Evolutionary conservation across 53 echinoderm and acorn worm genomes (phyloP), one percentile per base, ranked within the genome.

Genomic region (Actinopyga echinites): DNA sequence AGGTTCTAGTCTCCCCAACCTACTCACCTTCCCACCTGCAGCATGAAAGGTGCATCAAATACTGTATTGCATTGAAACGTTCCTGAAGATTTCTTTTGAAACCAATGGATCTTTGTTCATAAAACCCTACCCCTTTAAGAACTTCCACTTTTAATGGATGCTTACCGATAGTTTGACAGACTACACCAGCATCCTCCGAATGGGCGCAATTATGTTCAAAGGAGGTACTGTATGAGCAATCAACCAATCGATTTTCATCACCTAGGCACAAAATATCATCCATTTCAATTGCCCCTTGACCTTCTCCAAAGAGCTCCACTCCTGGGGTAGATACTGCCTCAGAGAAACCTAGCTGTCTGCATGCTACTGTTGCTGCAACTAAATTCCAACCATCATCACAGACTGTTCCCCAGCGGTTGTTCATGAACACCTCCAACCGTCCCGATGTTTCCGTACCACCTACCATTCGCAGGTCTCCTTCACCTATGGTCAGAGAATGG

Each of bases 311-410:
- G 26, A 21, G 13, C 0, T 49, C 49, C 25, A n/a, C 10, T 20
- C 71, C 42, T 25, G 9, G 71, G 15, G 24, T 25, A 71, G 71
- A 22, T 10, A n/a, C 43, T 37, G 68, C 68, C 22, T 8, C 21
- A 6, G 40, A 19, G 71, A 71, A 71, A 24, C 71, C 71, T 23
- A 71, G 37, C 36, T 71, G 42, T n/a, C 42, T 24, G 21, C 71
- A 71, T 13, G 44, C 71, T n/a, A 71, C 71, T 22, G n/a, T 11
- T 32, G 71, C 71, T 15, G 25, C 71, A 11, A n/a, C 40, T 21
- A 71, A 12, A 37, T 37, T 34, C 71, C 71, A 71, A 22, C 40
- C 40, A 15, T 71, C 71, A 24, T 71, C 71, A 71, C 71, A 71
- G 19, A 71, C 37, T 42, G 71, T 71, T 11, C 71, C 71, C 71